Evolutionary conservation across 2,888 invertebrate species (phyloP).

Genomic region (Pachycephus smyrnensis): DNA sequence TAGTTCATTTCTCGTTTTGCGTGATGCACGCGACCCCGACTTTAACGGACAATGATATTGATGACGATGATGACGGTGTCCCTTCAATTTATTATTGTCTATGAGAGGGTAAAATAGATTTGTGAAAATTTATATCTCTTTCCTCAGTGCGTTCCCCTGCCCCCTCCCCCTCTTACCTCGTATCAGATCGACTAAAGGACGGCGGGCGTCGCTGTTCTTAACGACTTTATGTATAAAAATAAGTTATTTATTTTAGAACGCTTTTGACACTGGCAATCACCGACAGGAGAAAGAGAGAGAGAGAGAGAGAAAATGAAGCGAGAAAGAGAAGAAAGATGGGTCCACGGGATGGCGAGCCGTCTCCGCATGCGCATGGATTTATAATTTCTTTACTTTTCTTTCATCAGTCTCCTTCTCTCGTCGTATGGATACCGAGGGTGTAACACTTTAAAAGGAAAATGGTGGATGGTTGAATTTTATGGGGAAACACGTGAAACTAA

Average conservation of each 20-base stretch:
- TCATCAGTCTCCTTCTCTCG: not conserved
- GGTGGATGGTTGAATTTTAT: not conserved
- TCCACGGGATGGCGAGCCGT: not conserved
- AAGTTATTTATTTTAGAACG: conserved; percentile 37
- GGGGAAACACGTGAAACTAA: not conserved
- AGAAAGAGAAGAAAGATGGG: not conserved
- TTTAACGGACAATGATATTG: not conserved
- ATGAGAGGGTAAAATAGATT: not conserved
- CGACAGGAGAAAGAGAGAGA: not conserved
- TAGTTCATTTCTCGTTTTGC: not conserved
- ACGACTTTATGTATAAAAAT: conserved; percentile 28
- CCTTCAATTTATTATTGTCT: conserved; percentile 3
- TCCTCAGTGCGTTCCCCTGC: not conserved
- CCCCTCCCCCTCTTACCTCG: not conserved
- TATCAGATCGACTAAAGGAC: not conserved
- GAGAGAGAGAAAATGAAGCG: not conserved
- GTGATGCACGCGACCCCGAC: not conserved
- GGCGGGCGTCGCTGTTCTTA: not conserved
- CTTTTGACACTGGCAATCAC: not conserved
- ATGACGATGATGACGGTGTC: conserved; percentile 28
- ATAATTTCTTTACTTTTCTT: not conserved
- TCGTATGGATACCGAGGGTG: not conserved
- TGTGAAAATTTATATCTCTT: conserved; percentile 11
- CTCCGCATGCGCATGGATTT: not conserved
- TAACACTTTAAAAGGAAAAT: not conserved